A percentile compares a stretch with the other conserved stretches of the same genome.
Conservation (phyloP, 2,797 vertebrate genomes). For the Epinephelus awoara region DNA sequence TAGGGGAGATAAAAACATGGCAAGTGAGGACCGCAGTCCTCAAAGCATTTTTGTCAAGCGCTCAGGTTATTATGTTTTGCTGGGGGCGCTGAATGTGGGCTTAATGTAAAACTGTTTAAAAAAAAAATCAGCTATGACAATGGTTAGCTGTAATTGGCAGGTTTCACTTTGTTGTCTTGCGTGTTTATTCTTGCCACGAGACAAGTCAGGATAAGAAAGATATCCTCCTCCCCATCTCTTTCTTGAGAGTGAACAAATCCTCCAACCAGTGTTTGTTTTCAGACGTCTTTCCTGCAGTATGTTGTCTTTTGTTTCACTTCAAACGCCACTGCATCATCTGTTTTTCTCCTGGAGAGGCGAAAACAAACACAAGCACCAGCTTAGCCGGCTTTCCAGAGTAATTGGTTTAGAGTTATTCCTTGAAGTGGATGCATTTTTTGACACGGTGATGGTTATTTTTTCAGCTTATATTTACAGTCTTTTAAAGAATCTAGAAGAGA, state of each 20-base stretch:
- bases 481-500: conserved; percentile 30
- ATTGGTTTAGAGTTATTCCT: conserved; percentile 69
- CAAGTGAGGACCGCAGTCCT: conserved; percentile 23
- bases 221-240: conserved; percentile 21
- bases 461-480: conserved; percentile 13
- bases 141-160: conserved; percentile 59
- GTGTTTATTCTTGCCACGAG: conserved; percentile 54
- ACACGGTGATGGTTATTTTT: conserved; percentile 33
- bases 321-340: conserved; percentile 57
- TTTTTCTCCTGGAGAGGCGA: conserved; percentile 48
- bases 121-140: conserved; percentile 50
- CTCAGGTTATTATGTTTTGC: conserved; percentile 38
- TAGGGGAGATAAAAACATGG: conserved; percentile 31
- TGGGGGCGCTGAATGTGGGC: background rate
- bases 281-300: conserved; percentile 27
- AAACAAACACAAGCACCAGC: conserved; percentile 63
- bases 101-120: conserved; percentile 6
- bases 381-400: conserved; percentile 59
- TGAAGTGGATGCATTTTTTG: conserved; percentile 48
- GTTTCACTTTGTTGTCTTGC: conserved; percentile 61
- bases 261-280: conserved; percentile 63
- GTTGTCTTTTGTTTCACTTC: conserved; percentile 73
- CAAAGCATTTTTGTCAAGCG: conserved; percentile 32
- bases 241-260: conserved; percentile 60
- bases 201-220: conserved; percentile 45